phyloP scores from a whole-genome alignment of 2,888 invertebrate genomes.

The Drosophila engyochracea region DNA sequence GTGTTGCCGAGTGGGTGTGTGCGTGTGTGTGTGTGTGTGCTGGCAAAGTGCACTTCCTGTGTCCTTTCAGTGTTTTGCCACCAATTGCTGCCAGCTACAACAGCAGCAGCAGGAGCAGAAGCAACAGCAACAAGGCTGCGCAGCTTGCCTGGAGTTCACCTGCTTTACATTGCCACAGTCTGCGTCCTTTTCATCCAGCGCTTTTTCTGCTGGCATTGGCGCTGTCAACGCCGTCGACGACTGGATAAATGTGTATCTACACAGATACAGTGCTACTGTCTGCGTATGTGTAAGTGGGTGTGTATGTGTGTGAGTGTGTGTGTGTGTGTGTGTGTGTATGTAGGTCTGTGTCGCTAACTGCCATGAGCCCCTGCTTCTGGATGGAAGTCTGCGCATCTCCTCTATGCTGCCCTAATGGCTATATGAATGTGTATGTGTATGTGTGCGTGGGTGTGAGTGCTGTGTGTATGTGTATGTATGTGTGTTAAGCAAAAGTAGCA shows the following conservation, averaged over 20 bases:
- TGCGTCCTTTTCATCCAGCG: constrained; percentile 39
- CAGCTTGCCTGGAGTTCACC: constrained; percentile 68
- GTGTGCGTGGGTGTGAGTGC: constrained; percentile 23
- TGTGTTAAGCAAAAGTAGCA: constrained; percentile 77
- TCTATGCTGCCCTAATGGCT: constrained; percentile 51
- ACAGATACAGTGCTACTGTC: constrained; percentile 27
- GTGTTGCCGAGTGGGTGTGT: constrained; percentile 2
- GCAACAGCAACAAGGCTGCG: constrained; percentile 37
- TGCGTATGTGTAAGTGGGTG: background rate
- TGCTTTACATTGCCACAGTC: constrained; percentile 61
- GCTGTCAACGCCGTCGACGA: constrained; percentile 75
- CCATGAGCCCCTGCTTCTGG: constrained; percentile 27
- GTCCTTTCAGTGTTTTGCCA: constrained; percentile 74
- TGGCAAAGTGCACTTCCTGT: constrained; percentile 72
- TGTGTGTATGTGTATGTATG: constrained; percentile 22
- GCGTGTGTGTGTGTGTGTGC: constrained; percentile 36
- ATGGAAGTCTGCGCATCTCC: constrained; percentile 72
- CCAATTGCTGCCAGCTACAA: constrained; percentile 62
- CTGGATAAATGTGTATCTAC: constrained; percentile 75
- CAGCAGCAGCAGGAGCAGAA: constrained; percentile 39
- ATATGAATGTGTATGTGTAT: constrained; percentile 25
- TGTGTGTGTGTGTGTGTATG: constrained; percentile 25
- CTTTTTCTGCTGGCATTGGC: constrained; percentile 59
- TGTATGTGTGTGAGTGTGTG: background rate
- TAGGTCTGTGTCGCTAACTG: constrained; percentile 58